Evolutionary conservation across 2,113 vertebrate species (phyloP).

Genomic region (Apeltes quadracus): DNA sequence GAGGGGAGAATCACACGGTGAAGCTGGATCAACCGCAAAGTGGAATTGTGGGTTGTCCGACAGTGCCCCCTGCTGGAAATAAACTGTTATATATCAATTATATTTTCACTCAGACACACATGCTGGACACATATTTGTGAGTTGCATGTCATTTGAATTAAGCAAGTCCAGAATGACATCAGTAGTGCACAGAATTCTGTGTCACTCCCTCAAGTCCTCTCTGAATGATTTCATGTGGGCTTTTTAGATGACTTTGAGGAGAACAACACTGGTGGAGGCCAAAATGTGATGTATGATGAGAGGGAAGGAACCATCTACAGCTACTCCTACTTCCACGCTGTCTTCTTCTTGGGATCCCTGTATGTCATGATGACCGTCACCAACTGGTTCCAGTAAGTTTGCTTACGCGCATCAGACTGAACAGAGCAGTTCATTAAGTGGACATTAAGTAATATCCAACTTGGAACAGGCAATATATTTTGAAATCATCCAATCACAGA

Average conservation of each 20-base stretch:
- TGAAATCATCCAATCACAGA: not conserved
- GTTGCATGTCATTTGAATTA: not conserved
- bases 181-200: not conserved
- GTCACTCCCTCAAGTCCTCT: not conserved
- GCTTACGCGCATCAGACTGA: not conserved
- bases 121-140: not conserved
- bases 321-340: conserved; percentile 94
- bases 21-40: conserved; percentile 9
- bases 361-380: conserved; percentile 99
- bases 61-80: conserved; percentile 70
- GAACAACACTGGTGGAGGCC: conserved; percentile 79
- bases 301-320: conserved; percentile 87
- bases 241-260: conserved; percentile 81
- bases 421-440: not conserved
- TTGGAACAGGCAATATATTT: not conserved
- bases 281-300: conserved; percentile 91
- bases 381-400: conserved; percentile 97
- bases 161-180: not conserved
- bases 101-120: not conserved
- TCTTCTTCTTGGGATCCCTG: conserved; percentile 95
- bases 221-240: conserved; percentile 11
- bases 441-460: not conserved
- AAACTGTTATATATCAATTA: not conserved
- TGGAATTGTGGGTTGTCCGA: conserved; percentile 12
- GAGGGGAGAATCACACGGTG: conserved; percentile 52